Evolutionary conservation across 2,888 invertebrate species (phyloP), one percentile per base, ranked within the genome.

Genomic region (Slavum lentiscoides): DNA sequence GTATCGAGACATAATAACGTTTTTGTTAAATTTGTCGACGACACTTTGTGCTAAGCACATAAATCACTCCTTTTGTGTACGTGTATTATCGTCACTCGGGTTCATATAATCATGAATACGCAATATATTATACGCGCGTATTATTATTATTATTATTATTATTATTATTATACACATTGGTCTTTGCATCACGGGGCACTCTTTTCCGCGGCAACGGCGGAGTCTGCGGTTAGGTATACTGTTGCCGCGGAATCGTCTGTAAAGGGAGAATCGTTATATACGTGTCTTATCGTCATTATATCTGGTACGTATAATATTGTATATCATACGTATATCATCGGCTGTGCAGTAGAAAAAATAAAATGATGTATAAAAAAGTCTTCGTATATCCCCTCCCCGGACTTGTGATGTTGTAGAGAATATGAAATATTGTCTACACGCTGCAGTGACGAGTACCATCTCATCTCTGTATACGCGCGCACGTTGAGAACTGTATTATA

Each of bases 201-300:
- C 23, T 64, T 37, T 30, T 9, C 15, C 21, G 11, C 23, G 19
- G 11, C 4, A 30, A 30, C 43, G 43, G 37, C 17, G 9, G 53
- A 30, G 30, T 30, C 4, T 30, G 30, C 21, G 2, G 17, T 17
- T 30, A 37, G n/a, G 39, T 7, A 53, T 30, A 30, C 30, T 30
- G 30, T 4, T 4, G 30, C 30, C 2, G 30, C 30, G 2, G 30
- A 4, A 4, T 30, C 7, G 15, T 17, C 55, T 55, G 9, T 11
- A 21, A 37, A 64, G 64, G 21, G 66, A 7, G 9, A 30, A 30
- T 30, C 43, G 43, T 43, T 43, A 43, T 39, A 21, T 75, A 75
- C 66, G 66, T 75, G 74, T 58, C 58, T 66, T 75, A 75, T 75
- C 74, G 39, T 13, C 3, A 39, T 39, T 21, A 17, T 64, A 53